phyloP scores from a whole-genome alignment of 2,888 invertebrate species.

The Adela reaumurella region DNA sequence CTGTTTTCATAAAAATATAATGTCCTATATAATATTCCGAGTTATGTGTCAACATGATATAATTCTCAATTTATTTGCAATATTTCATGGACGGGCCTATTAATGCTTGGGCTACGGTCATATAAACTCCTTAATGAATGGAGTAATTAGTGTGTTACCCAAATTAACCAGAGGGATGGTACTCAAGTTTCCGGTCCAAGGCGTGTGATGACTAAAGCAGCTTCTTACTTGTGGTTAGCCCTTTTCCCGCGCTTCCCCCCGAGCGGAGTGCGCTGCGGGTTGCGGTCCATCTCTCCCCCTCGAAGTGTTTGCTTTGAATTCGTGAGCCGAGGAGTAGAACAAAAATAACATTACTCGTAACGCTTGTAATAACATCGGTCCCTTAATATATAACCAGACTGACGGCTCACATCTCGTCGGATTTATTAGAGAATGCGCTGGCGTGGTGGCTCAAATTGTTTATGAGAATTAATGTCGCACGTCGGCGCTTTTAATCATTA shows the following conservation, averaged over 20 bases:
- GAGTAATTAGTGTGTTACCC: no score
- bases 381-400: conserved; percentile 48
- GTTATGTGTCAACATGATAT: no score
- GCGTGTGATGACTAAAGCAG: background rate
- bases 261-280: background rate
- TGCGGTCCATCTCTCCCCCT: background rate
- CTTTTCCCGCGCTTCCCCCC: background rate
- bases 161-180: no score
- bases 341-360: conserved; percentile 49
- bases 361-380: conserved; percentile 53
- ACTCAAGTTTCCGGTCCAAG: background rate
- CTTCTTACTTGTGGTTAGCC: background rate
- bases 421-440: conserved; percentile 23
- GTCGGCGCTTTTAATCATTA: background rate
- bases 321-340: conserved; percentile 23
- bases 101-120: no score
- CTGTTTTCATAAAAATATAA: no score
- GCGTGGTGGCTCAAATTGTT: background rate
- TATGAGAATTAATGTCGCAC: background rate
- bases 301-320: background rate
- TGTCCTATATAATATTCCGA: no score
- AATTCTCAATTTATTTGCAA: no score
- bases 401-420: conserved; percentile 37
- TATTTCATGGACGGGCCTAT: no score
- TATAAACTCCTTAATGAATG: no score